Evolutionary conservation across 2,888 invertebrate species (phyloP), one percentile per base, ranked within the genome.

Genomic region (Petrolisthes cinctipes): DNA sequence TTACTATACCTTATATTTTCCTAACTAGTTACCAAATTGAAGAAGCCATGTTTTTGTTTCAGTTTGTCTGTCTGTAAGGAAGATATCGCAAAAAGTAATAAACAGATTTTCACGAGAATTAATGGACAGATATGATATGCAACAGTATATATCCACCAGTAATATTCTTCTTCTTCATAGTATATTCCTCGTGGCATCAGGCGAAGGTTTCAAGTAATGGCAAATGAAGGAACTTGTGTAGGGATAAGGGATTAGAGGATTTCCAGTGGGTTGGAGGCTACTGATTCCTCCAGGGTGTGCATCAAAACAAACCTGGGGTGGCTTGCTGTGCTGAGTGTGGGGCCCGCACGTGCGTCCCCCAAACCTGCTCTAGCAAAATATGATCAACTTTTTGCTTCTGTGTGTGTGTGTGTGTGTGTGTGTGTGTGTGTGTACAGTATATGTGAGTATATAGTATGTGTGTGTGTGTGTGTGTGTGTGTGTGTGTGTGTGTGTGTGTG

Each of bases 341-440:
- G 56, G 37, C 71, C 20, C 71, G 82, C 82, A 82, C 82, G 71
- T 71, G 82, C 71, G 71, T 54, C 82, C 71, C 71, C 14, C 54
- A 82, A 71, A 83, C 73, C 83, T 57, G 54, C 56, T 75, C 75
- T 57, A n/a, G 56, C 11, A 53, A 83, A 83, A 61, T 61, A 61
- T 61, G 9, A 17, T 17, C 11, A 61, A 9, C 11, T 61, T 61
- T 61, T 61, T 61, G 11, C n/a, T 4, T 54, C 17, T n/a, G 54
- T 54, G 80, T 54, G 61, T 61, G 81, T 61, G 81, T 61, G 61
- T 73, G 73, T 73, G n/a, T 73, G 73, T 73, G 23, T 73, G 81
- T 61, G 81, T 61, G 61, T 73, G 73, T 73, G n/a, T 73, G 73
- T 73, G 23, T 73, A 37, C 37, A 37, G 37, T 37, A 37, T 37